A percentile compares a stretch with the other conserved stretches of the same genome.
These are phyloP conservation scores for Lepidurus apus DNA, from an alignment of 1,140 invertebrate species.

Conservation along the genomic window DNA sequence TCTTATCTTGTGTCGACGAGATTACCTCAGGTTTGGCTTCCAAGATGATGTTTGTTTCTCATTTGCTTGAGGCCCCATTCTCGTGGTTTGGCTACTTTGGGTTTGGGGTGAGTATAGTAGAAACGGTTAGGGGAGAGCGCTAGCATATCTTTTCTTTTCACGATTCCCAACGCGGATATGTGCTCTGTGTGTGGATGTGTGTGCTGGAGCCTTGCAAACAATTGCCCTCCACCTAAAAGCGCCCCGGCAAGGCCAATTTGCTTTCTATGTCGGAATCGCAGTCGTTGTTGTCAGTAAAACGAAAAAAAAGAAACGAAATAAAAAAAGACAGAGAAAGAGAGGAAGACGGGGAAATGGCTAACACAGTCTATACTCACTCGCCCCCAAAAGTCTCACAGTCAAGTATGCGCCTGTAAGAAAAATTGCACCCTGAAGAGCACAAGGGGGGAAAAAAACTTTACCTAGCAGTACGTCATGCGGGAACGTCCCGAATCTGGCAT, in stretches of 20 bases:
- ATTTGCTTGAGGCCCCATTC: constrained; percentile 17
- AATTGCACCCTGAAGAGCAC: background rate
- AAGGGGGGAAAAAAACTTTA: background rate
- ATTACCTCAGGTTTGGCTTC: constrained; percentile 75
- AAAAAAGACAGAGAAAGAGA: background rate
- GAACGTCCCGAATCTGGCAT: constrained; percentile 12
- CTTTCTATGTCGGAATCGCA: background rate
- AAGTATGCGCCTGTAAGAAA: background rate
- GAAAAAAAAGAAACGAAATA: background rate
- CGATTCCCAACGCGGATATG: background rate
- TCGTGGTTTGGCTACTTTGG: background rate
- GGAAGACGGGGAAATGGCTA: background rate
- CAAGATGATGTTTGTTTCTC: constrained; percentile 19
- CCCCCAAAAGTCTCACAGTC: background rate
- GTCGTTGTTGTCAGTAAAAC: background rate
- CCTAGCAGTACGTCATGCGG: background rate
- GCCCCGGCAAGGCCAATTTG: background rate
- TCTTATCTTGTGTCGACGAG: constrained; percentile 84
- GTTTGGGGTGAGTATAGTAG: background rate
- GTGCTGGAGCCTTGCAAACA: background rate
- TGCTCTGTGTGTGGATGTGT: constrained; percentile 1
- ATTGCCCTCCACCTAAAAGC: constrained; percentile 18
- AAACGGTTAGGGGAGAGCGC: background rate
- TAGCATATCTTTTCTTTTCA: background rate
- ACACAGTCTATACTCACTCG: background rate